A percentile compares a stretch with the other conserved stretches of the same genome.
These are phyloP conservation scores for Maccullochella peelii DNA, from an alignment of 2,113 vertebrate species.

Conservation along the genomic window DNA sequence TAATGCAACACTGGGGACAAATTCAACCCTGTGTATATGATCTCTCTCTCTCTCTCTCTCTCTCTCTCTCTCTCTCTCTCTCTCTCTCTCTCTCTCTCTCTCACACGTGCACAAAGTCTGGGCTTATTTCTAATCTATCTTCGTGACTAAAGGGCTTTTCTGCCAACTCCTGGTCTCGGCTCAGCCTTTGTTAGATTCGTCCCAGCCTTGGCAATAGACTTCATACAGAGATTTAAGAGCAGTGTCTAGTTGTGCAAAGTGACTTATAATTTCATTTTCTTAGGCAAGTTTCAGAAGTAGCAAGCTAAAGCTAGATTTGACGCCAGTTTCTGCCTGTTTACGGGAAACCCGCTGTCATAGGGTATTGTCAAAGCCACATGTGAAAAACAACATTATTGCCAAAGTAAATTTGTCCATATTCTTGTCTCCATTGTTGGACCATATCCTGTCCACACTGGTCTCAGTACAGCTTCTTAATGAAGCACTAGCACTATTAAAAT, in stretches of 20 bases:
- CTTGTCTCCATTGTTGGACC: constrained; percentile 31
- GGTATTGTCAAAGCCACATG: constrained; percentile 56
- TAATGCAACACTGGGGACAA: constrained; percentile 80
- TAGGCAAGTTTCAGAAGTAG: constrained; percentile 38
- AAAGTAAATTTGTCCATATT: constrained; percentile 53
- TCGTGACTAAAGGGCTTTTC: constrained; percentile 64
- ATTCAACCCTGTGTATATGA: constrained; percentile 79
- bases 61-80: too few relatives aligned
- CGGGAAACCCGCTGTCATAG: constrained; percentile 31
- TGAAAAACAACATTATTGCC: constrained; percentile 51
- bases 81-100: not conserved
- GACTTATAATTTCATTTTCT: constrained; percentile 47
- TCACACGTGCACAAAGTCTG: constrained; percentile 69
- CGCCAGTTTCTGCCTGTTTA: constrained; percentile 45
- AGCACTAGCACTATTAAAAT: not conserved
- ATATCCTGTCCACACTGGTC: constrained; percentile 13
- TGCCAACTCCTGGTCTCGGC: constrained; percentile 62
- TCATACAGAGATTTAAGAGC: constrained; percentile 28
- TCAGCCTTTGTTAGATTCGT: constrained; percentile 40
- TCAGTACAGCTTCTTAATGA: constrained; percentile 18
- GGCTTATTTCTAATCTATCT: constrained; percentile 80
- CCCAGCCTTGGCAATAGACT: constrained; percentile 31
- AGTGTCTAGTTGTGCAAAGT: constrained; percentile 25
- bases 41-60: not conserved
- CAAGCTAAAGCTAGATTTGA: constrained; percentile 30